Base-by-base conservation (phyloP, 2,888 invertebrate species). In the Volucella bombylans region DNA sequence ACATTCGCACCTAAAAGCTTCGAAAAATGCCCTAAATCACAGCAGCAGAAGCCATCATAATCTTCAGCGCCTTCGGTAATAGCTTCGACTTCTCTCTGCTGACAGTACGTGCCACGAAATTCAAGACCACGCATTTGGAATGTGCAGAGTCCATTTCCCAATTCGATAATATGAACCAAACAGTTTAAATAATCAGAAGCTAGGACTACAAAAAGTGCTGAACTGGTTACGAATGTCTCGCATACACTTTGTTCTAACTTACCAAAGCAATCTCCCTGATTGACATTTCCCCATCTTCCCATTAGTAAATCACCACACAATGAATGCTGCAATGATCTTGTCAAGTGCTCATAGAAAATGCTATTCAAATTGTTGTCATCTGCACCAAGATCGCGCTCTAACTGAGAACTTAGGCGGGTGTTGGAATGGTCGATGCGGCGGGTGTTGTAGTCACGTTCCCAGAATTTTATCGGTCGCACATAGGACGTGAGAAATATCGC, bases 341-440 rank as follows among this genome's bases (percentile, higher is more conserved):
- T 99, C 65, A 99, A 93, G 91, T 99, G 99, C 92, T 99, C 99
- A 91, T 99, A 99, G 93, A 99, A 99, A 90, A 99, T 99, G 0
- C 99, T 98, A 92, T 99, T 99, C 68, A 99, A 92, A 92, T 99
- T 99, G 92, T 99, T 99, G 91, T 99, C 99, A 90, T 99, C 99
- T 88, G 96, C 94, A 83, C 98, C 95, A 55, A 98, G 93, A 91
- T 98, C 98, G 59, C 98, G 94, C 87, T 99, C 99, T 61, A 99
- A 92, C 90, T 99, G 99, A 15, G 98, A 97, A 0, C 97, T 97
- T 43, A 99, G 94, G 18, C 99, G 94, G 0, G 99, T 99, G 91
- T 99, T 99, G 68, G 98, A 98, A 92, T 99, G 98, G 90, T 99
- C 99, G 3, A 99, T 98, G 87, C 99, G 93, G 82, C 98, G 95